Evolutionary conservation across 1,140 invertebrate genomes (phyloP), one percentile per base, ranked within the genome.

Genomic region (Drosophila takahashii): DNA sequence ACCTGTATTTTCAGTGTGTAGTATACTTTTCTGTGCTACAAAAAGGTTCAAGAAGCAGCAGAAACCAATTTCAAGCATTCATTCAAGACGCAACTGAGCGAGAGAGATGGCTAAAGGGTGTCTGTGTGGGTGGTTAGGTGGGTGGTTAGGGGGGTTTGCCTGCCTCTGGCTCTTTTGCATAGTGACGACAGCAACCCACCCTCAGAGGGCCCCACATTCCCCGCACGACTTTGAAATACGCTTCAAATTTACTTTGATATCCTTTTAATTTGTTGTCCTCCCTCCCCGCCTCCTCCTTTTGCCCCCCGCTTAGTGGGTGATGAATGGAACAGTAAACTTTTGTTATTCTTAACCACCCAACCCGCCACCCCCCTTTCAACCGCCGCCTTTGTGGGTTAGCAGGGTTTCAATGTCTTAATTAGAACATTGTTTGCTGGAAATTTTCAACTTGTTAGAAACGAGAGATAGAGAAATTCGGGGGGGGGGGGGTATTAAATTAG

Each of bases 11-110:
- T 32, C 29, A 8, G 83, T 79, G 71, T 48, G 75, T 81, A 80
- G 81, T 77, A 85, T 85, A 86, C 81, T 71, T 87, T 81, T 81
- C 69, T 85, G 78, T 56, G 74, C 54, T 50, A 51, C 71, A 53
- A 32, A 50, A 56, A 64, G 62, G 59, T 65, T 67, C 45, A 65
- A 67, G 64, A 52, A 67, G 79, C 67, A 86, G 62, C 65, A 87
- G 85, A 81, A 87, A 86, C 78, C 81, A 86, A 86, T 86, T 86
- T 86, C 81, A 77, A 86, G 81, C 81, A 81, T 86, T 78, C 69
- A 85, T 85, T 85, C 57, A 81, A 86, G 78, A 66, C 78, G 74
- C 78, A 66, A 66, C 48, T 42, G 54, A 54, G 74, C 72, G 52
- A 74, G 16, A 18, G 71, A 53, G 73, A 65, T 76, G 62, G 72